Evolutionary conservation across 2,888 invertebrate genomes (phyloP).

Genomic region (Candidula unifasciata): DNA sequence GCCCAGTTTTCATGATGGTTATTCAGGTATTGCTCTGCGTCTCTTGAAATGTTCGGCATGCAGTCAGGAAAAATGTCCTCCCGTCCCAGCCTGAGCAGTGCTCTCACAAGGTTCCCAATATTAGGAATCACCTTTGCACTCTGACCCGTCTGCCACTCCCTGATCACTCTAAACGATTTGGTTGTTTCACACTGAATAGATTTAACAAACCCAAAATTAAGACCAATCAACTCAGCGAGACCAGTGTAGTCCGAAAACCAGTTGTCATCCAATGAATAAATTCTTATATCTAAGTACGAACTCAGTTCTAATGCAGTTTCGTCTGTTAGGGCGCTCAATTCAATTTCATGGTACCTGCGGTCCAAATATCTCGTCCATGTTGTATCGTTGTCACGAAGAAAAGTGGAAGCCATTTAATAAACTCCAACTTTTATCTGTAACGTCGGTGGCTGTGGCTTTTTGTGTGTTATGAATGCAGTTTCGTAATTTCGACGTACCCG

Average conservation of each 20-base stretch:
- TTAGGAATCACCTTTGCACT: conserved; percentile 59
- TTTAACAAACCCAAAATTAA: conserved; percentile 11
- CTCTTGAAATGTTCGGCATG: conserved; percentile 53
- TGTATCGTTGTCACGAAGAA: not conserved
- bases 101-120: conserved; percentile 61
- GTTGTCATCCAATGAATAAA: not conserved
- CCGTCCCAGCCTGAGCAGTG: conserved; percentile 59
- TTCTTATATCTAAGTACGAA: not conserved
- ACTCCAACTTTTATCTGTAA: not conserved
- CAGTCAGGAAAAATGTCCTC: conserved; percentile 63
- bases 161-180: not conserved
- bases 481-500: no score
- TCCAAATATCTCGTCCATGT: conserved; percentile 12
- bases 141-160: conserved; percentile 55
- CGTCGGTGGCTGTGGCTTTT: no score
- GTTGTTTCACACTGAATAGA: not conserved
- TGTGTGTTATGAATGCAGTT: no score
- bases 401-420: not conserved
- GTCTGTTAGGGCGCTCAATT: not conserved
- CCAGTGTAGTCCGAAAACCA: not conserved
- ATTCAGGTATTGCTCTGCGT: not conserved
- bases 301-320: not conserved
- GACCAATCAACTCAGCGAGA: not conserved
- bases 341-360: not conserved
- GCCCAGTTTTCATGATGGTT: not conserved